phyloP scores from a whole-genome alignment of 2,113 vertebrate species.

The Lophochroa leadbeateri region DNA sequence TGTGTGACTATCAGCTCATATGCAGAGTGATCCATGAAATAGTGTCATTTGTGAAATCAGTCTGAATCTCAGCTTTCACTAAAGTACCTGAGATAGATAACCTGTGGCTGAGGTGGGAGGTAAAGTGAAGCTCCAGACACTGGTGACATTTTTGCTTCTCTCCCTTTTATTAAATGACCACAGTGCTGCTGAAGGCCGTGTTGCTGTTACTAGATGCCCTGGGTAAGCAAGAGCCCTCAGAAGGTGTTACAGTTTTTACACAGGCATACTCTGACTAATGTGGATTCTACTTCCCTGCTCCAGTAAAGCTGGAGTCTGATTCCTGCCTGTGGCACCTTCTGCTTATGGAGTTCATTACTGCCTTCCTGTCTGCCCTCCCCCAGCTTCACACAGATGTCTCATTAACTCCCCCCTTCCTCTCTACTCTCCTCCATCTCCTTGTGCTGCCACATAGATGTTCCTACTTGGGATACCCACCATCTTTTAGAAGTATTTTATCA shows the following conservation, averaged over 20 bases:
- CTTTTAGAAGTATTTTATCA: background rate
- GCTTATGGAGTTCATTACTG: background rate
- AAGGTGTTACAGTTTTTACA: background rate
- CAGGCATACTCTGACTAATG: background rate
- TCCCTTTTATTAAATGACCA: background rate
- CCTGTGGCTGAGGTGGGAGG: background rate
- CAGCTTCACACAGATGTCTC: background rate
- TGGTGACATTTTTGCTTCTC: background rate
- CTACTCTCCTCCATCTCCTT: background rate
- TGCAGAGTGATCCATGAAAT: background rate
- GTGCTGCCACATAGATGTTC: background rate
- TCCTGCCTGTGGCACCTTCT: background rate
- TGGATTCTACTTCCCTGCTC: background rate
- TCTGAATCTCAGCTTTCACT: background rate
- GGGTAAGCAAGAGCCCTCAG: background rate
- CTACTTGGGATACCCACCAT: background rate
- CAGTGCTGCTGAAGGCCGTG: background rate
- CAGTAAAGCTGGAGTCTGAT: background rate
- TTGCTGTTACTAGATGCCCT: background rate
- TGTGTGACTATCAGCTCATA: background rate
- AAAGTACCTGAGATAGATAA: background rate
- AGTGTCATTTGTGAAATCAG: background rate
- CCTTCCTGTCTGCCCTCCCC: background rate
- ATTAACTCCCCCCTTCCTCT: background rate
- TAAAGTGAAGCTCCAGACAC: background rate